A percentile compares a stretch with the other conserved stretches of the same genome.
These are phyloP conservation scores for Anomalospiza imberbis DNA, from an alignment of 2,797 vertebrate species.

Conservation along the genomic window DNA sequence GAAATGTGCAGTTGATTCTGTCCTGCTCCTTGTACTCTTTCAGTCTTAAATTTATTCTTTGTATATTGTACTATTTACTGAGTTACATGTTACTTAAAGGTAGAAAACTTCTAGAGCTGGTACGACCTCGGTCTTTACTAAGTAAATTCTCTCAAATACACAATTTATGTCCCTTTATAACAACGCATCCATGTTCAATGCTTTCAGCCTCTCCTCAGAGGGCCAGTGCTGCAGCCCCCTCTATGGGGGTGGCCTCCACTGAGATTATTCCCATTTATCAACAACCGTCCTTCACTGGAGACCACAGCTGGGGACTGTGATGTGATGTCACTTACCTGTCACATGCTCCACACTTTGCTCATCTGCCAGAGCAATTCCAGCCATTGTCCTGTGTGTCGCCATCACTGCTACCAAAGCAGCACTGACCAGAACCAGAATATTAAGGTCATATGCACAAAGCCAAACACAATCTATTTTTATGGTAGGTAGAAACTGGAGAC, in stretches of 20 bases:
- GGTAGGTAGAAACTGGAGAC: background rate
- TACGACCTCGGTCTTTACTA: background rate
- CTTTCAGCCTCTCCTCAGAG: background rate
- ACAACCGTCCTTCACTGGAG: background rate
- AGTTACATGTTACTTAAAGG: background rate
- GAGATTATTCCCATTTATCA: background rate
- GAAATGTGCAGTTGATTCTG: background rate
- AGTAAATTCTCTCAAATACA: background rate
- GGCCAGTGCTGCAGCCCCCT: background rate
- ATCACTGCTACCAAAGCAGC: background rate
- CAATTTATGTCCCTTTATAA: background rate
- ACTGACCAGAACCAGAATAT: background rate
- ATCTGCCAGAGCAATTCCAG: background rate
- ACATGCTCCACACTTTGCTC: background rate
- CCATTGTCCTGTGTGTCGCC: background rate
- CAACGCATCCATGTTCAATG: background rate
- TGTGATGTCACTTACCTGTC: background rate
- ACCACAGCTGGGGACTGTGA: accelerated
- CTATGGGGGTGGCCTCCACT: background rate
- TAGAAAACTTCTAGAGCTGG: background rate
- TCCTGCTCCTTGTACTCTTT: background rate
- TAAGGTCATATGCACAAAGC: background rate
- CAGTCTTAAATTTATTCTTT: background rate
- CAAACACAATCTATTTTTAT: background rate
- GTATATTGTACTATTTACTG: background rate